Evolutionary conservation across 2,797 vertebrate genomes (phyloP).

Genomic region (Amniataba percoides): DNA sequence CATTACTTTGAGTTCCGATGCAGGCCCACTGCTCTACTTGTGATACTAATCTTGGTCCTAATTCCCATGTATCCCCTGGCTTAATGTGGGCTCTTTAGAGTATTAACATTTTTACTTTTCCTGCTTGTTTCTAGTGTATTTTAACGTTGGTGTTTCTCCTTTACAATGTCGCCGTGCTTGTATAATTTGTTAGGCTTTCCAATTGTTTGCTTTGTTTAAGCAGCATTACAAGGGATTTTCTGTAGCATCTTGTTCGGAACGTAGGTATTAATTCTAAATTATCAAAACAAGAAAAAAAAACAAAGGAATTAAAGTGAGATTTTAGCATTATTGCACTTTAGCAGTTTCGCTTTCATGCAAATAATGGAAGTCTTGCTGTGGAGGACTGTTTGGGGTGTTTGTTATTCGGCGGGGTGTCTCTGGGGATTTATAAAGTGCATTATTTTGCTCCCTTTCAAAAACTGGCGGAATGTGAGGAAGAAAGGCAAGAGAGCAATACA

Average conservation of each 20-base stretch:
- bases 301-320: slow-evolving; percentile 47
- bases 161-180: slow-evolving; percentile 1
- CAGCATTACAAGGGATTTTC: slow-evolving; percentile 57
- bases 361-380: neutral
- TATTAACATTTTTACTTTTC: slow-evolving; percentile 75
- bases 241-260: slow-evolving; percentile 55
- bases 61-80: slow-evolving; percentile 75
- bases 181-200: slow-evolving; percentile 37
- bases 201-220: slow-evolving; percentile 51
- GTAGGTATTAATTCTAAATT: slow-evolving; percentile 39
- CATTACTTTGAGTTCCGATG: slow-evolving; percentile 62
- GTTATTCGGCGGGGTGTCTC: slow-evolving; percentile 45
- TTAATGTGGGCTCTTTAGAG: slow-evolving; percentile 82
- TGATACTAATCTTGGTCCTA: slow-evolving; percentile 80
- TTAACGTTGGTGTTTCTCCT: slow-evolving; percentile 45
- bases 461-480: slow-evolving; percentile 56
- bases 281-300: slow-evolving; percentile 37
- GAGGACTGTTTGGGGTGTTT: slow-evolving; percentile 24
- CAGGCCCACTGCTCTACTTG: slow-evolving; percentile 63
- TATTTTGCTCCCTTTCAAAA: slow-evolving; percentile 65
- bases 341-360: slow-evolving; percentile 17
- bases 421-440: slow-evolving; percentile 62
- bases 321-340: slow-evolving; percentile 6
- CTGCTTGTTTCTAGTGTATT: slow-evolving; percentile 56
- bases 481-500: slow-evolving; percentile 64